A percentile compares a stretch with the other conserved stretches of the same genome.
These are phyloP conservation scores for Piezodorus guildinii DNA, from an alignment of 1,140 invertebrate genomes.

Conservation along the genomic window DNA sequence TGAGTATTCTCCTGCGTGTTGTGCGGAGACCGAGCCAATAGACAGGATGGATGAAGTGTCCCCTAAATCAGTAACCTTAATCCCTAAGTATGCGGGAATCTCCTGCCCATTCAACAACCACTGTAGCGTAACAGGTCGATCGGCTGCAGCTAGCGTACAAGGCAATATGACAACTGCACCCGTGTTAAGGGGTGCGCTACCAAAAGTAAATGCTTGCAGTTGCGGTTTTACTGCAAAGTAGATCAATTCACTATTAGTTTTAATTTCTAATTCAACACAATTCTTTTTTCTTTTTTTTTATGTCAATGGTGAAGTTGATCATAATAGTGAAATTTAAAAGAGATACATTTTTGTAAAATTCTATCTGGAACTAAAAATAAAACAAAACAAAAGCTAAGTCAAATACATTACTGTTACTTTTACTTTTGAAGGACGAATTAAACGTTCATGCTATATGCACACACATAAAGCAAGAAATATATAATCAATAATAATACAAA, in stretches of 20 bases:
- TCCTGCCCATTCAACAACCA: constrained; percentile 53
- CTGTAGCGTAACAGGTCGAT: constrained; percentile 58
- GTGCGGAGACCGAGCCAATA: constrained; percentile 37
- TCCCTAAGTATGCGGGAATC: constrained; percentile 41
- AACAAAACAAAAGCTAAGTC: background rate
- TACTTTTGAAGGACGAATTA: background rate
- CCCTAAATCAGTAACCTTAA: constrained; percentile 38
- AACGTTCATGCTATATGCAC: constrained; percentile 11
- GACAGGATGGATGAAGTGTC: constrained; percentile 32
- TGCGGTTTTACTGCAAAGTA: constrained; percentile 53
- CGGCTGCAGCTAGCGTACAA: constrained; percentile 65
- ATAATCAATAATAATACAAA: background rate
- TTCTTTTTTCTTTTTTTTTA: no score
- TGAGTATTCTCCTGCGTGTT: constrained; percentile 61
- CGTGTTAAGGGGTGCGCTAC: constrained; percentile 59
- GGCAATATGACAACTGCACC: constrained; percentile 63
- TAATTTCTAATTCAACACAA: no score
- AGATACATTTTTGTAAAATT: background rate
- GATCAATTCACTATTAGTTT: no score
- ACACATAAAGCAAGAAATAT: constrained; percentile 9
- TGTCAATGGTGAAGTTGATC: no score
- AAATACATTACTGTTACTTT: background rate
- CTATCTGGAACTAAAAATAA: background rate
- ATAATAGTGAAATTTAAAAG: background rate
- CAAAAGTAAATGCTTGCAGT: constrained; percentile 52